Conservation (phyloP, 2,113 vertebrate genomes). For the Paramormyrops kingsleyae region DNA sequence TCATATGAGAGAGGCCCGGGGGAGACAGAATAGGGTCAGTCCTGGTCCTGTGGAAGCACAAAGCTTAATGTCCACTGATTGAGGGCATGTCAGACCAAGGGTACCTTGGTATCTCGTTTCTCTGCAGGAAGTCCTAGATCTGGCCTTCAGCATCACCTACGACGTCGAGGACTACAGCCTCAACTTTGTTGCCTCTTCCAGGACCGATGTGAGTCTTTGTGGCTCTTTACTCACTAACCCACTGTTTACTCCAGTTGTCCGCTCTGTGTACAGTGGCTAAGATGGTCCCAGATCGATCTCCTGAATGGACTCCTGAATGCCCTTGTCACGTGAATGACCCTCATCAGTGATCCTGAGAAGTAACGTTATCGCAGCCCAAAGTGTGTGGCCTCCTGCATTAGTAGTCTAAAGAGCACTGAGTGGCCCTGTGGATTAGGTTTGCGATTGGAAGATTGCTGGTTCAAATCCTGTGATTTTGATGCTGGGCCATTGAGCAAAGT, state of each 20-base stretch:
- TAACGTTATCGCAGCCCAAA: background rate
- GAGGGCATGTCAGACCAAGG: background rate
- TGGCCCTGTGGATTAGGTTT: background rate
- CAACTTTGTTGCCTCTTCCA: slow-evolving; percentile 86
- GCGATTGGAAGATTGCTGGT: background rate
- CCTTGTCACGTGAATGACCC: background rate
- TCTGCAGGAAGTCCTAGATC: slow-evolving; percentile 77
- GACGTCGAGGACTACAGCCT: slow-evolving; percentile 78
- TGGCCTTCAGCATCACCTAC: slow-evolving; percentile 86
- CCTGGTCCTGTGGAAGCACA: background rate
- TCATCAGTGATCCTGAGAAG: background rate
- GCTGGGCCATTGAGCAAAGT: background rate
- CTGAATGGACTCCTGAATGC: background rate
- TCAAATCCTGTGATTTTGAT: background rate
- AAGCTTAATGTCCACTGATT: background rate
- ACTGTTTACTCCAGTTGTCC: background rate
- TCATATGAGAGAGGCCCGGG: slow-evolving; percentile 84
- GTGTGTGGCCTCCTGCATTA: background rate
- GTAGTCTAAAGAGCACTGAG: background rate
- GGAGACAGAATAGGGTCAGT: slow-evolving; percentile 91
- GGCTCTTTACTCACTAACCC: background rate
- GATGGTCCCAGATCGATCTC: background rate
- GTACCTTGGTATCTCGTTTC: background rate
- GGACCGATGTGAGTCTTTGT: slow-evolving; percentile 74
- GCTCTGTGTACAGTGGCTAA: background rate